Conservation (phyloP, 1,140 invertebrate species). For the Ectropis grisescens region DNA sequence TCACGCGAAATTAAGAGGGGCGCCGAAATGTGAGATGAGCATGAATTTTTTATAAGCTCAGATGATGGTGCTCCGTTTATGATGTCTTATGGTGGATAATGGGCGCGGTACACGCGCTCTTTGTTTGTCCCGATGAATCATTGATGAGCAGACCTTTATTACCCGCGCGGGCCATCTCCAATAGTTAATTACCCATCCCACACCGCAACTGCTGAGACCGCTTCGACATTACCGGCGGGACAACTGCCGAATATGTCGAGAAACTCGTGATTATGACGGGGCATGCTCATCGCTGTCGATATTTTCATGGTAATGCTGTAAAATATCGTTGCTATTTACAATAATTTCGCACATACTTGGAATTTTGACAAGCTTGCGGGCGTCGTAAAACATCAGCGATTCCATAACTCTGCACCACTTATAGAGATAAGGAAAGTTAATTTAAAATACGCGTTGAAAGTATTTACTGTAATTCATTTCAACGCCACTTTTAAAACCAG, state of each 20-base stretch:
- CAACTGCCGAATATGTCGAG: conserved; percentile 9
- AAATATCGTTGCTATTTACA: conserved; percentile 7
- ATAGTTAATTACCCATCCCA: conserved; percentile 53
- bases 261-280: conserved; percentile 1
- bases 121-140: conserved; percentile 50
- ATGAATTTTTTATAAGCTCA: conserved; percentile 69
- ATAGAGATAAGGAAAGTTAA: too few species aligned
- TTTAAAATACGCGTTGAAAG: too few species aligned
- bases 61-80: conserved; percentile 66
- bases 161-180: conserved; percentile 39
- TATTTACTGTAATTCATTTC: too few species aligned
- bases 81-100: conserved; percentile 65
- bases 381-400: too few species aligned
- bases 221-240: conserved; percentile 14
- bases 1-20: conserved; percentile 69
- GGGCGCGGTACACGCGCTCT: conserved; percentile 47
- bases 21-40: conserved; percentile 68
- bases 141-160: conserved; percentile 55
- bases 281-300: conserved; percentile 6
- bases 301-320: conserved; percentile 3
- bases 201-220: conserved; percentile 6
- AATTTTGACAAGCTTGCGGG: too few species aligned
- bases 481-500: too few species aligned
- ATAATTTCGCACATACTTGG: neutral
- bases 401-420: too few species aligned